A percentile compares a stretch with the other conserved stretches of the same genome.
phyloP scores from a whole-genome alignment of 2,797 vertebrate genomes.

The Helicolenus hilgendorfi region DNA sequence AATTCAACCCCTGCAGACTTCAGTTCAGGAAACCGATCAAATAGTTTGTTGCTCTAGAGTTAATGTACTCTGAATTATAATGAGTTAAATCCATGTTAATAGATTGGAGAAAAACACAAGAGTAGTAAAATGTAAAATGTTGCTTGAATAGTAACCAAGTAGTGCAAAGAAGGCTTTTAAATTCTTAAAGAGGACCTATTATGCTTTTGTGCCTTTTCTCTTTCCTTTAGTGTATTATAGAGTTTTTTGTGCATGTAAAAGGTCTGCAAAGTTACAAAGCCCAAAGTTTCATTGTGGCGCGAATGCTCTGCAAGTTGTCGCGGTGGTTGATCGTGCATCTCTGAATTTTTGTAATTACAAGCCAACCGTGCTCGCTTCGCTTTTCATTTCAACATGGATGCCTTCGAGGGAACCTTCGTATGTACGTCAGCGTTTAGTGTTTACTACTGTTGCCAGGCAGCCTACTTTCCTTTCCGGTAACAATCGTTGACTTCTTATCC shows the following conservation, averaged over 20 bases:
- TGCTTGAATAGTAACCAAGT: not conserved
- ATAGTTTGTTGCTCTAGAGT: not conserved
- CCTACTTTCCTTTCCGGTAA: too few relatives aligned
- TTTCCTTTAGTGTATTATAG: not conserved
- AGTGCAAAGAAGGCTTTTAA: not conserved
- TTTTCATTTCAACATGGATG: not conserved
- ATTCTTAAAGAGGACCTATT: not conserved
- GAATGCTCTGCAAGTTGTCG: too few relatives aligned
- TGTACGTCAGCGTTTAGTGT: too few relatives aligned
- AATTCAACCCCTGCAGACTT: not conserved
- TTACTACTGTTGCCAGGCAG: too few relatives aligned
- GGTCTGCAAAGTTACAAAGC: too few relatives aligned
- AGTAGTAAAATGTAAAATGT: not conserved
- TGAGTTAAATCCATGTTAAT: constrained; percentile 22
- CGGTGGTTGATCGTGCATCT: too few relatives aligned
- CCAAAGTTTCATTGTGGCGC: too few relatives aligned
- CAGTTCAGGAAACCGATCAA: not conserved
- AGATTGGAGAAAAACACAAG: not conserved
- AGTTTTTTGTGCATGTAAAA: too few relatives aligned
- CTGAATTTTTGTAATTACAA: too few relatives aligned
- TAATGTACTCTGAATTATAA: not conserved
- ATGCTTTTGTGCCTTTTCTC: not conserved
- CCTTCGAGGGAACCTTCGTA: not conserved
- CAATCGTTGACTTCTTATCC: too few relatives aligned
- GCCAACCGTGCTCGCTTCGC: too few relatives aligned